These are phyloP conservation scores for Fissipunctia ypsillon DNA, from an alignment of 2,888 invertebrate genomes.

Conservation along the genomic window DNA sequence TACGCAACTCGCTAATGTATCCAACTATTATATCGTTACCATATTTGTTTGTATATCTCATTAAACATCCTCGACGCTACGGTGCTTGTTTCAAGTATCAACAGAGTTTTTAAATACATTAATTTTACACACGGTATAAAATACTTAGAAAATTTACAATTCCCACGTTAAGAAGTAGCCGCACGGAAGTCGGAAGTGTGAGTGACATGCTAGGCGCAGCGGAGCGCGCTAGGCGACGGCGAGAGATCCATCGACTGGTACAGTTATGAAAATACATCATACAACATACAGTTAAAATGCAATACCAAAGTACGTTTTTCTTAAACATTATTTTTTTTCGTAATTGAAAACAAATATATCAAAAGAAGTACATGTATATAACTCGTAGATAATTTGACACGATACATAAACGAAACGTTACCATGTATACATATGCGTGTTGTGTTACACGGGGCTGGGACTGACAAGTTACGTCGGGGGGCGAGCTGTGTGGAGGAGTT, in stretches of 20 bases:
- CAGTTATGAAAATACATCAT: slow-evolving; percentile 82
- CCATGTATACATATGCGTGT: slow-evolving; percentile 66
- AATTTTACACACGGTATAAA: slow-evolving; percentile 89
- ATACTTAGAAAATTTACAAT: slow-evolving; percentile 90
- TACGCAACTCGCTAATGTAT: slow-evolving; percentile 75
- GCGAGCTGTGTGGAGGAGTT: slow-evolving; percentile 66
- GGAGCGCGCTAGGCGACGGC: slow-evolving; percentile 62
- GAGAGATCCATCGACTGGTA: slow-evolving; percentile 75
- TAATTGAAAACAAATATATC: slow-evolving; percentile 88
- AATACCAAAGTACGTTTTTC: slow-evolving; percentile 87
- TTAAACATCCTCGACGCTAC: slow-evolving; percentile 73
- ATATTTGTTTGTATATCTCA: slow-evolving; percentile 69
- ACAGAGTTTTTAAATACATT: slow-evolving; percentile 83
- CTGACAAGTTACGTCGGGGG: slow-evolving; percentile 71
- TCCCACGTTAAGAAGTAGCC: slow-evolving; percentile 83
- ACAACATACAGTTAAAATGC: slow-evolving; percentile 86
- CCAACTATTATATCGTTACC: slow-evolving; percentile 70
- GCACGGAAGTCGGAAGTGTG: slow-evolving; percentile 74
- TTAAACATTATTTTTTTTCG: slow-evolving; percentile 86
- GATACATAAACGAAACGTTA: slow-evolving; percentile 79
- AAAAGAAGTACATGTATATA: slow-evolving; percentile 86
- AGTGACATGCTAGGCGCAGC: slow-evolving; percentile 39
- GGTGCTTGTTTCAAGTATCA: slow-evolving; percentile 76
- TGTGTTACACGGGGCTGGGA: slow-evolving; percentile 60
- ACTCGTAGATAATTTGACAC: slow-evolving; percentile 85